A percentile compares a stretch with the other conserved stretches of the same genome.
Evolutionary conservation across 2,888 invertebrate genomes (phyloP).

Genomic region (Cryptus armator): DNA sequence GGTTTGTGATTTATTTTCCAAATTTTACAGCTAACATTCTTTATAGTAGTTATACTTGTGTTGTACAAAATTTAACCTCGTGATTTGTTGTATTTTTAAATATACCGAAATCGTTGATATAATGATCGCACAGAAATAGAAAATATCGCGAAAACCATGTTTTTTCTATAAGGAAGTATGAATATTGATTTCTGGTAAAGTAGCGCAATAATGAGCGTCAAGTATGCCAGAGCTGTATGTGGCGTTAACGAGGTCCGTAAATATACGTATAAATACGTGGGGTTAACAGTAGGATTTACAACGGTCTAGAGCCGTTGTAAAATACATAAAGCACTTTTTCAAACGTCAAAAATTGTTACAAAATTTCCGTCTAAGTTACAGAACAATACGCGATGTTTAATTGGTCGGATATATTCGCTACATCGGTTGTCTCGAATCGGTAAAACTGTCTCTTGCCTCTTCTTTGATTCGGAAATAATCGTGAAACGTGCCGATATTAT

Average conservation of each 20-base stretch:
- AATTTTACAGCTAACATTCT: too few relatives aligned
- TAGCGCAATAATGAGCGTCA: too few relatives aligned
- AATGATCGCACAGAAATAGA: too few relatives aligned
- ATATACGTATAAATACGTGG: too few relatives aligned
- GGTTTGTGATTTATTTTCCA: too few relatives aligned
- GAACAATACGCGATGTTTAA: conserved; percentile 17
- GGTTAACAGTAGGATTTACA: background rate
- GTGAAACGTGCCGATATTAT: conserved; percentile 14
- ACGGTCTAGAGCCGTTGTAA: background rate
- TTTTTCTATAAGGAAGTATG: background rate
- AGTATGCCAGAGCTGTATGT: too few relatives aligned
- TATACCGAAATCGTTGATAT: too few relatives aligned
- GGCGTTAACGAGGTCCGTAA: too few relatives aligned
- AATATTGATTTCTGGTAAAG: background rate
- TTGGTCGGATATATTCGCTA: conserved; percentile 17
- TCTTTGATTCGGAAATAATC: conserved; percentile 7
- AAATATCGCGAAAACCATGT: background rate
- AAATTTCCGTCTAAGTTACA: background rate
- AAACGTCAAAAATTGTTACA: background rate
- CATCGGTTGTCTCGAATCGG: conserved; percentile 29
- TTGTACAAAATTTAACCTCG: too few relatives aligned
- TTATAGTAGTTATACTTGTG: too few relatives aligned
- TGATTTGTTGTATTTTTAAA: too few relatives aligned
- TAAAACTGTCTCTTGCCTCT: background rate
- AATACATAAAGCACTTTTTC: background rate